A percentile compares a stretch with the other conserved stretches of the same genome.
These are phyloP conservation scores for Entelurus aequoreus DNA, from an alignment of 2,113 vertebrate genomes.

Conservation along the genomic window DNA sequence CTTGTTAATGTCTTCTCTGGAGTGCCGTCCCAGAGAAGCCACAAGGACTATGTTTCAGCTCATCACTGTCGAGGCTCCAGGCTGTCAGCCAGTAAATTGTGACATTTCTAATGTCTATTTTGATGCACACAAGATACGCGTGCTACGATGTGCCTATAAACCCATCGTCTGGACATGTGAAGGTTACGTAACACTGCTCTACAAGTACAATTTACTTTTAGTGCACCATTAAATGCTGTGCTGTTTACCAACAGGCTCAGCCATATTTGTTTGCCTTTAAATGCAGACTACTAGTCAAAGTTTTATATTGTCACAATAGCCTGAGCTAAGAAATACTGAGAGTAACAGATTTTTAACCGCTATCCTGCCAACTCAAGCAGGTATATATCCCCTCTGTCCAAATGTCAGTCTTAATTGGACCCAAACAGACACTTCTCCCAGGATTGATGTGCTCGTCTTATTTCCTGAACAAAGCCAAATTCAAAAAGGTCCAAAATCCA, in stretches of 20 bases:
- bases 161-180: conserved; percentile 14
- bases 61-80: conserved; percentile 41
- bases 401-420: conserved; percentile 18
- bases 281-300: conserved; percentile 3
- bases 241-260: conserved; percentile 29
- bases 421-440: conserved; percentile 6
- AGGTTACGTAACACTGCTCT: conserved; percentile 26
- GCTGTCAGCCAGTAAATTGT: conserved; percentile 20
- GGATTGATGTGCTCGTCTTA: conserved; percentile 6
- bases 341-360: conserved; percentile 2
- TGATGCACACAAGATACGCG: conserved; percentile 23
- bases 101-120: conserved; percentile 43
- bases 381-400: conserved; percentile 14
- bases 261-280: conserved; percentile 20
- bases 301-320: not conserved
- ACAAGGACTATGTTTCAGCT: conserved; percentile 46
- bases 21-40: conserved; percentile 43
- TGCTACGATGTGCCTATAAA: conserved; percentile 21
- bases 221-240: conserved; percentile 11
- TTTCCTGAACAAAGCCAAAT: conserved; percentile 15
- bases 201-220: conserved; percentile 12
- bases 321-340: not conserved
- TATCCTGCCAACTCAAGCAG: conserved; percentile 9
- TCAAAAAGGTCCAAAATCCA: conserved; percentile 28
- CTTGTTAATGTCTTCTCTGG: conserved; percentile 36